A percentile compares a stretch with the other conserved stretches of the same genome.
These are phyloP conservation scores for Papilio elwesi DNA, from an alignment of 2,888 invertebrate genomes.

Conservation along the genomic window DNA sequence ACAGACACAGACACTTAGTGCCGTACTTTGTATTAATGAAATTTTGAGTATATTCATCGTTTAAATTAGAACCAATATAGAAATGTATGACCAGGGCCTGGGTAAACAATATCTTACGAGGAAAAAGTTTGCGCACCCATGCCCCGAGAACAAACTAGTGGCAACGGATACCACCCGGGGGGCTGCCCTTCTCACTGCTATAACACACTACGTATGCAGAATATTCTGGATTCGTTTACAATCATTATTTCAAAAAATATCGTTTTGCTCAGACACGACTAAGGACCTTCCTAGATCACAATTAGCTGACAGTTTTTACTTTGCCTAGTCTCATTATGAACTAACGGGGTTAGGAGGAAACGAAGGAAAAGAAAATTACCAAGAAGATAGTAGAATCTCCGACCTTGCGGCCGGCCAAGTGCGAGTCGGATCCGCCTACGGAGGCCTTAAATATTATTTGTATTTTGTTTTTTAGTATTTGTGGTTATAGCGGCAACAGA, in stretches of 20 bases:
- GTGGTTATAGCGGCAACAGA: too few relatives aligned
- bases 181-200: conserved; percentile 42
- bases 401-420: too few relatives aligned
- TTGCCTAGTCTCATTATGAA: too few relatives aligned
- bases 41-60: conserved; percentile 62
- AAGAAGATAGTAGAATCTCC: too few relatives aligned
- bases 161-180: conserved; percentile 42
- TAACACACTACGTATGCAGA: conserved; percentile 18
- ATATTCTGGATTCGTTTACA: conserved; percentile 5
- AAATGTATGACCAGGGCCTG: conserved; percentile 60
- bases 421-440: too few relatives aligned
- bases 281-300: not conserved
- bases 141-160: conserved; percentile 49
- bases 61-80: conserved; percentile 57
- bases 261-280: not conserved
- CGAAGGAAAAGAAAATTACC: too few relatives aligned
- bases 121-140: conserved; percentile 61
- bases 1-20: too few relatives aligned
- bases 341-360: too few relatives aligned
- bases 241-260: not conserved
- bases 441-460: too few relatives aligned
- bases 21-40: conserved; percentile 54
- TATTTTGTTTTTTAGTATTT: too few relatives aligned
- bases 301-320: too few relatives aligned
- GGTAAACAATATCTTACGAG: conserved; percentile 61